These are phyloP conservation scores for Drosophila murphyi DNA, from an alignment of 1,140 invertebrate species.

Conservation along the genomic window DNA sequence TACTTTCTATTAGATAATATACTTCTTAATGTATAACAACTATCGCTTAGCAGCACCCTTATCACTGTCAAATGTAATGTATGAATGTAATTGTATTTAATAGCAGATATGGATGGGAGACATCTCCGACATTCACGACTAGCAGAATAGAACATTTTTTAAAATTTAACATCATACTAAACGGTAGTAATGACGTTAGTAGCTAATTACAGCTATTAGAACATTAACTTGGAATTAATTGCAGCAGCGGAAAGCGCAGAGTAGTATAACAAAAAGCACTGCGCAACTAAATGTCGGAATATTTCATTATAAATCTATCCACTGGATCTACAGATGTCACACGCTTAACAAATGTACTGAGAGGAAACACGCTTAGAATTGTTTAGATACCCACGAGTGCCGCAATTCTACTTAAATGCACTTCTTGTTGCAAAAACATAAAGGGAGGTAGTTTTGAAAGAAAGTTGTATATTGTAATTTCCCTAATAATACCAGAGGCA, in stretches of 20 bases:
- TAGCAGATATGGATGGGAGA: background rate
- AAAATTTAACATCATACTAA: background rate
- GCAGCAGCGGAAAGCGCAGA: background rate
- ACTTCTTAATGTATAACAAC: background rate
- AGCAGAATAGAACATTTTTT: background rate
- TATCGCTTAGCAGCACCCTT: background rate
- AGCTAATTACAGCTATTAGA: slow-evolving; percentile 3
- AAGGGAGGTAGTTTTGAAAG: no score
- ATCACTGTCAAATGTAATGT: background rate
- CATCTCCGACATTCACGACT: background rate
- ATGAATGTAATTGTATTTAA: background rate
- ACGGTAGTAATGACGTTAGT: slow-evolving; percentile 3
- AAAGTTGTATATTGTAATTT: no score
- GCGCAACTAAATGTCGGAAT: background rate
- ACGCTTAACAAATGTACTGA: slow-evolving; percentile 3
- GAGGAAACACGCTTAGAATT: slow-evolving; percentile 8
- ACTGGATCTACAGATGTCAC: slow-evolving; percentile 9
- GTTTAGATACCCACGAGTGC: background rate
- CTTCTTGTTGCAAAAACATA: no score
- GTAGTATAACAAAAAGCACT: background rate
- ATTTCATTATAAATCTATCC: slow-evolving; percentile 6
- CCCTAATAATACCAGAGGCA: no score
- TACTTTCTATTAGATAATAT: background rate
- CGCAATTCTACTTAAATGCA: no score
- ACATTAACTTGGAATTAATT: slow-evolving; percentile 13